Evolutionary conservation across 2,888 invertebrate genomes (phyloP).

Genomic region (Stenodera caucasica): DNA sequence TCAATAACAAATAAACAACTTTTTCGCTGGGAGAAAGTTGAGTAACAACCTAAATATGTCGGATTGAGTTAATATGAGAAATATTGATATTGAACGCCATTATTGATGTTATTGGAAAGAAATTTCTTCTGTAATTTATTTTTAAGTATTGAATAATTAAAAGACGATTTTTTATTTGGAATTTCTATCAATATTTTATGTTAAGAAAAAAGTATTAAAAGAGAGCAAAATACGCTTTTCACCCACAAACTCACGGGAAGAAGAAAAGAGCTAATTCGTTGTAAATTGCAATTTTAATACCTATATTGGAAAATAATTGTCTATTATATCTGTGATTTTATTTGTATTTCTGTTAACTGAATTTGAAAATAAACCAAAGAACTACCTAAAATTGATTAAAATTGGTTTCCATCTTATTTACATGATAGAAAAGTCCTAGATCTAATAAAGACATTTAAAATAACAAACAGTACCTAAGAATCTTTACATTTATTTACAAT

Average conservation of each 20-base stretch:
- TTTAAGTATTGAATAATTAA: not conserved
- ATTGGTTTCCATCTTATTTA: not conserved
- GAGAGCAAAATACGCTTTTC: constrained; percentile 25
- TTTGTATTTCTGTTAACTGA: constrained; percentile 18
- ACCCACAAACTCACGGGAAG: constrained; percentile 11
- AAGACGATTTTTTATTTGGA: constrained; percentile 5
- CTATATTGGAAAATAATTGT: constrained; percentile 12
- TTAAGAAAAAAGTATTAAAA: constrained; percentile 1
- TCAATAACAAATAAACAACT: no score
- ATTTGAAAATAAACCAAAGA: not conserved
- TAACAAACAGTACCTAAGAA: not conserved
- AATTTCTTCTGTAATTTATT: no score
- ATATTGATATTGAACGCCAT: not conserved
- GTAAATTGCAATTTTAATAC: constrained; percentile 15
- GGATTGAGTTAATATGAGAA: no score
- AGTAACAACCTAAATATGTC: no score
- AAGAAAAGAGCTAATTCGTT: constrained; percentile 2
- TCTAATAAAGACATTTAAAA: not conserved
- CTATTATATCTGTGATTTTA: constrained; percentile 21
- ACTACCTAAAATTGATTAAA: not conserved
- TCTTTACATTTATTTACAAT: constrained; percentile 31
- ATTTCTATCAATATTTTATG: no score
- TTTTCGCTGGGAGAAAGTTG: no score
- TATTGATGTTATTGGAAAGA: not conserved
- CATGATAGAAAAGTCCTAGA: not conserved